Evolutionary conservation across 2,888 invertebrate species (phyloP).

Genomic region (Agriopis leucophaearia): DNA sequence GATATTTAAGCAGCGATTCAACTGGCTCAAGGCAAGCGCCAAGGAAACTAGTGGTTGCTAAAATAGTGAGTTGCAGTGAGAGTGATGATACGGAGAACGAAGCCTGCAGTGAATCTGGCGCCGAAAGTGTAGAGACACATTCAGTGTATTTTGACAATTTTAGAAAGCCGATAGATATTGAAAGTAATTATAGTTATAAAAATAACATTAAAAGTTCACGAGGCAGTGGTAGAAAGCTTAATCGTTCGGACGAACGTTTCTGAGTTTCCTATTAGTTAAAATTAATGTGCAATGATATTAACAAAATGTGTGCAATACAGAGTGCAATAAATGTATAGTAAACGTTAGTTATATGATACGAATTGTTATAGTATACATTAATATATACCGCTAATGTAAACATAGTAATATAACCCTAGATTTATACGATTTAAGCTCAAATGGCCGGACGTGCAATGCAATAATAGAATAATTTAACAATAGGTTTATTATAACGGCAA

Average conservation of each 20-base stretch:
- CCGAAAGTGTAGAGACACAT: conserved; percentile 94
- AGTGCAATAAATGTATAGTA: conserved; percentile 59
- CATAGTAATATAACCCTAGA: conserved; percentile 30
- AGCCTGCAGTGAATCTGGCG: conserved; percentile 94
- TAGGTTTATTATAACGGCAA: conserved; percentile 18
- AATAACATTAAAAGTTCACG: conserved; percentile 58
- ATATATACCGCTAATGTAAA: conserved; percentile 16
- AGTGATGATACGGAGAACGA: conserved; percentile 93
- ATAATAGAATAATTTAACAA: conserved; percentile 66
- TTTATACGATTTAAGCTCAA: conserved; percentile 40
- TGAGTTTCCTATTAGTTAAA: conserved; percentile 30
- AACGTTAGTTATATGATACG: conserved; percentile 15
- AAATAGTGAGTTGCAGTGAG: conserved; percentile 88
- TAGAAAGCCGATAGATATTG: conserved; percentile 75
- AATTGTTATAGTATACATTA: conserved; percentile 29
- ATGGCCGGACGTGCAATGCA: conserved; percentile 85
- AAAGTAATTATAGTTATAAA: conserved; percentile 55
- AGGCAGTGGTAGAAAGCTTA: conserved; percentile 57
- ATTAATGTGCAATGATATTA: conserved; percentile 28
- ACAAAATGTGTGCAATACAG: conserved; percentile 66
- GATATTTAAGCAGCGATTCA: conserved; percentile 94
- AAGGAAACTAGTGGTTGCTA: conserved; percentile 79
- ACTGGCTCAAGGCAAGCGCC: conserved; percentile 83
- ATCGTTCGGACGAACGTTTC: conserved; percentile 43
- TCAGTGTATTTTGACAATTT: conserved; percentile 94